Evolutionary conservation across 2,797 vertebrate species (phyloP), one percentile per base, ranked within the genome.

Genomic region (Neosilurus hyrtlii): DNA sequence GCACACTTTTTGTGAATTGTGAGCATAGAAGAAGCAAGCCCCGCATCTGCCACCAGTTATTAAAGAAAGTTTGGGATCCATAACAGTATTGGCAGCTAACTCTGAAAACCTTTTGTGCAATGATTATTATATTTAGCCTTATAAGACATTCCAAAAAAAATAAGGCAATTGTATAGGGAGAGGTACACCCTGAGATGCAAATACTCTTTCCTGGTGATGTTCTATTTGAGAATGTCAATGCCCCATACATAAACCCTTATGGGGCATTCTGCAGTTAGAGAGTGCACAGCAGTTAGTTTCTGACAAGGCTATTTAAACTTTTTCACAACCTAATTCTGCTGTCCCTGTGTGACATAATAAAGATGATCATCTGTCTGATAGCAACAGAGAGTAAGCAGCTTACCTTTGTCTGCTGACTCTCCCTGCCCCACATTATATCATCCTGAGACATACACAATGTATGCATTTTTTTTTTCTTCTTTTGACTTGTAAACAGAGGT

Each of bases 391-490:
- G 9, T 62, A 35, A 77, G 24, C 37, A 49, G 61, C 75, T 78
- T 78, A 78, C 75, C 75, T 77, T 37, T 77, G 37, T 51, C 75
- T 62, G 74, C 22, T 24, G 59, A 49, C 26, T 77, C 57, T 63
- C 75, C 11, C 14, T 77, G 35, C 57, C 35, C 37, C 59, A 77
- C 35, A 77, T 62, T 63, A 62, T 63, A 77, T 18, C 59, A 20
- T 51, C 59, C 61, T 78, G 43, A 26, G 14, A 52, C 3, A 63
- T 4, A 78, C 15, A 78, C n/a, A 63, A 26, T 65, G 9, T 11
- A 51, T 43, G 37, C 15, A 18, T 2, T n/a, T 30, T 2, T n/a
- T 9, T 43, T 49, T 43, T 51, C n/a, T 51, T 51, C 11, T 26
- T 76, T 62, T 22, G 9, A 51, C 49, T 63, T 9, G 12, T 26